These are phyloP conservation scores for Chaitophorus viminalis DNA, from an alignment of 2,888 invertebrate species.

Conservation along the genomic window DNA sequence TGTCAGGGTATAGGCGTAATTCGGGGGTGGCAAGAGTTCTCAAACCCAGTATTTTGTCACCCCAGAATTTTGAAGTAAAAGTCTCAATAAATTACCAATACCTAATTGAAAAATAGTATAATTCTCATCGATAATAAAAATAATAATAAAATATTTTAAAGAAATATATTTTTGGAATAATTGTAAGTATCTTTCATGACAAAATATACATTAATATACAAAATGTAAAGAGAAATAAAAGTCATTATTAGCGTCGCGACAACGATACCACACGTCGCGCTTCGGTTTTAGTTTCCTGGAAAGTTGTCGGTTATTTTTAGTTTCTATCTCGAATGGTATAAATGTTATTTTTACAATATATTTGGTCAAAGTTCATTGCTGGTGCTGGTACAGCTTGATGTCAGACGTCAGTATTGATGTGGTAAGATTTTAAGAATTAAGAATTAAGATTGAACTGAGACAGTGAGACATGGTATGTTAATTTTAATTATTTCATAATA, in stretches of 20 bases:
- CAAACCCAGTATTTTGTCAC: constrained; percentile 16
- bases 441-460: too few species aligned
- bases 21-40: constrained; percentile 5
- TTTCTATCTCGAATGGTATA: constrained; percentile 5
- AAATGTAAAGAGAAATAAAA: constrained; percentile 12
- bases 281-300: neutral
- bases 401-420: too few species aligned
- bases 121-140: constrained; percentile 20
- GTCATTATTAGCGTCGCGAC: constrained; percentile 10
- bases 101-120: constrained; percentile 32
- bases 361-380: neutral
- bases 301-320: neutral
- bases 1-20: constrained; percentile 9
- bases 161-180: constrained; percentile 25
- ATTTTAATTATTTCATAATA: too few species aligned
- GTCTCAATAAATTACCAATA: constrained; percentile 34
- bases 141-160: constrained; percentile 33
- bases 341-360: neutral
- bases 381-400: neutral
- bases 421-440: too few species aligned
- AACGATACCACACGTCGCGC: constrained; percentile 1
- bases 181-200: neutral
- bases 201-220: constrained; percentile 18
- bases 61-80: constrained; percentile 35
- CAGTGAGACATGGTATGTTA: too few species aligned